Percentiles rank a stretch among this genome's conserved stretches.
Evolutionary conservation across 2,797 vertebrate genomes (phyloP).

Genomic region (Tapera naevia): DNA sequence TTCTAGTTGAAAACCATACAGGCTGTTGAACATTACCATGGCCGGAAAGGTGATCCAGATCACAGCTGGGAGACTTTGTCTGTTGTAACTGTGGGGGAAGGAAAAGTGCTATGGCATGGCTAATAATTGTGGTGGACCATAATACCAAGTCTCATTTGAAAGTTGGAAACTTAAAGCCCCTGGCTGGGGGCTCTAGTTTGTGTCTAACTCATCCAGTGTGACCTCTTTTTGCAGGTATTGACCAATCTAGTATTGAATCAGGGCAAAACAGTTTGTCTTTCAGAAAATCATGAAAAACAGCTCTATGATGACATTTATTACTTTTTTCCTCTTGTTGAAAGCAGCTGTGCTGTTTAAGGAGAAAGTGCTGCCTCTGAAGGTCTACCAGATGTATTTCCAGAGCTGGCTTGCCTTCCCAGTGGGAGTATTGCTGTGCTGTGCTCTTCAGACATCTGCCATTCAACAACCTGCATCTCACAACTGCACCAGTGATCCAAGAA

Average conservation of each 20-base stretch:
- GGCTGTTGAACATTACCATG: neutral
- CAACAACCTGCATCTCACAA: slow-evolving; percentile 21
- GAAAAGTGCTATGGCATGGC: neutral
- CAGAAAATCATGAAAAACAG: neutral
- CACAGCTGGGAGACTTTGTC: neutral
- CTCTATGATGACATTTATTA: neutral
- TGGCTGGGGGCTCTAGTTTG: neutral
- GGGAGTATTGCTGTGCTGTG: slow-evolving; percentile 70
- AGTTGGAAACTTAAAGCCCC: neutral
- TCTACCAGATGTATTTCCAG: slow-evolving; percentile 65
- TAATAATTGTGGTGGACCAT: neutral
- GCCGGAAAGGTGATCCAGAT: neutral
- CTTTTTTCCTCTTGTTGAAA: neutral
- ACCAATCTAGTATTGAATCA: neutral
- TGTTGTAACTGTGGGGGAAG: neutral
- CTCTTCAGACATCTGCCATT: slow-evolving; percentile 43
- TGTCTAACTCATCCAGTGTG: neutral
- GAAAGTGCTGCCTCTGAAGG: slow-evolving; percentile 55
- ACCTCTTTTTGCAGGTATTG: neutral
- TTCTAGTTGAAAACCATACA: neutral
- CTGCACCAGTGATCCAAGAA: slow-evolving; percentile 69
- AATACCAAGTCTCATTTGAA: neutral
- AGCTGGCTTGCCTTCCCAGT: slow-evolving; percentile 57
- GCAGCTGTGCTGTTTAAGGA: slow-evolving; percentile 19
- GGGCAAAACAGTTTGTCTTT: neutral